Conservation (phyloP, 1,140 invertebrate species). For the Drosophila varians region DNA sequence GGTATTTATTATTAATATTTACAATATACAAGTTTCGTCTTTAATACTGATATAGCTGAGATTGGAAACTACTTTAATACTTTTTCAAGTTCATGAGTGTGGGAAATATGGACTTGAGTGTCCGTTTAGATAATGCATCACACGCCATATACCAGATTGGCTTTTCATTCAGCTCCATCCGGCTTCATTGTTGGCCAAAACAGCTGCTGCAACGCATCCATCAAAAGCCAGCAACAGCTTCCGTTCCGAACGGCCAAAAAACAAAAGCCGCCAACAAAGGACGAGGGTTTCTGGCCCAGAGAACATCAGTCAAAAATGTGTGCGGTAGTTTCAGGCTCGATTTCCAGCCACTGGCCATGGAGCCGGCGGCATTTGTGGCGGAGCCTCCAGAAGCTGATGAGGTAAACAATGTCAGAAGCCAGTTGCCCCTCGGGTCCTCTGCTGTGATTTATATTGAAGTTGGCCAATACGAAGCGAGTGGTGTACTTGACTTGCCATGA, state of each 20-base stretch:
- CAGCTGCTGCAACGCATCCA: slow-evolving; percentile 58
- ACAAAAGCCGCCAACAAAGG: slow-evolving; percentile 40
- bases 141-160: slow-evolving; percentile 9
- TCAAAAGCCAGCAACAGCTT: slow-evolving; percentile 52
- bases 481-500: not conserved
- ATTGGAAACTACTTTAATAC: not conserved
- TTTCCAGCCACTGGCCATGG: slow-evolving; percentile 3
- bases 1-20: not conserved
- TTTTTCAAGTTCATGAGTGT: not conserved
- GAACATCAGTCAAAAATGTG: slow-evolving; percentile 43
- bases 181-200: slow-evolving; percentile 33
- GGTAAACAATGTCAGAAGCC: slow-evolving; percentile 66
- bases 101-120: slow-evolving; percentile 29
- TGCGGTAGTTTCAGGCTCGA: slow-evolving; percentile 1
- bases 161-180: slow-evolving; percentile 15
- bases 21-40: too few species aligned
- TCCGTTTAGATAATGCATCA: slow-evolving; percentile 13
- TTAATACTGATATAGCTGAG: not conserved
- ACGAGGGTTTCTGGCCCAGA: not conserved
- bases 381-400: slow-evolving; percentile 43
- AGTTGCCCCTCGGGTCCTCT: slow-evolving; percentile 54
- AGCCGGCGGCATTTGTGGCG: not conserved
- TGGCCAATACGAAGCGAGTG: slow-evolving; percentile 2
- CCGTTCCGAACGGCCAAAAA: slow-evolving; percentile 21
- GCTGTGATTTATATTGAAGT: slow-evolving; percentile 78